Evolutionary conservation across 2,113 vertebrate species (phyloP), one percentile per base, ranked within the genome.

Genomic region (Corythoichthys intestinalis): DNA sequence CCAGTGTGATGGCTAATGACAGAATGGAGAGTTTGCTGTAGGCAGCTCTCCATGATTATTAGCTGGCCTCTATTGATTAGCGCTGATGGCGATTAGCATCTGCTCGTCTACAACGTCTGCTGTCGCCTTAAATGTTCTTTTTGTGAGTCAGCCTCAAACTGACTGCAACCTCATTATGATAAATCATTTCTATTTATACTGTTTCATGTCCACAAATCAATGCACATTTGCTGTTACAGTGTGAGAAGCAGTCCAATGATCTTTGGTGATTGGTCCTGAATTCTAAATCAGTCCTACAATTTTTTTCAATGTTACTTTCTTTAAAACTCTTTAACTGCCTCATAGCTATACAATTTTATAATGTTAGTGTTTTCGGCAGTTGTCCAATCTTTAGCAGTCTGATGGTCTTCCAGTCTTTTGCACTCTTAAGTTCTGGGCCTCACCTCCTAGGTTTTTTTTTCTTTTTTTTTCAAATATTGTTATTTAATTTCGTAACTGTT

Each of bases 41-140:
- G 20, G 20, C 20, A 28, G 20, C 20, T 28, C 20, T 28, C 20
- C 20, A 28, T 28, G 20, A 28, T 28, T 39, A 46, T 62, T 20
- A 62, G 17, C 17, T 41, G n/a, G 39, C 59, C 59, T 20, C 8
- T 62, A 20, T 62, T 46, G 59, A 44, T 62, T 20, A 62, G 60
- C 60, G 17, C 60, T 28, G 60, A 62, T 62, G 41, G 39, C n/a
- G 9, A 20, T 20, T 46, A 62, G 60, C 17, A n/a, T 62, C 39
- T 62, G 60, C 17, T 46, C 38, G 58, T 5, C 41, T 10, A 61
- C 8, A 7, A 41, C 38, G 6, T 9, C 37, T 59, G 57, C 57
- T 38, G 34, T 38, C 57, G 34, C 28, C 56, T 52, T 20, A 44
- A 6, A 13, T 35, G 34, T 4, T 2, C 11, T 15, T 38, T 17